Percentiles rank a stretch among this genome's conserved stretches.
Evolutionary conservation across 2,113 vertebrate genomes (phyloP).

Genomic region (Tursiops truncatus): DNA sequence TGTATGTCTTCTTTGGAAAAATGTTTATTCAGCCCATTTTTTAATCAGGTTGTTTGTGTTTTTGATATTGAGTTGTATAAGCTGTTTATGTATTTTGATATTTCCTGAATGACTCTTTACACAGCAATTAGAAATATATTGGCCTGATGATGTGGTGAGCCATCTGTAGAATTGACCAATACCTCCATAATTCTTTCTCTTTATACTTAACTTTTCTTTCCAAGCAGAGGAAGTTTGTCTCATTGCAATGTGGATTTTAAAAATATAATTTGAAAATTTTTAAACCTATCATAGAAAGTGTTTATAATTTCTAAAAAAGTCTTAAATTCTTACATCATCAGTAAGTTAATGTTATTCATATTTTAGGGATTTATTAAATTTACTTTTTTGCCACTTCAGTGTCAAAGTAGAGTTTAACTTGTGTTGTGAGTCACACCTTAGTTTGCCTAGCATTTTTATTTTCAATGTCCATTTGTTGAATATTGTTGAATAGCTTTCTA

Average conservation of each 20-base stretch:
- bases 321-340: background rate
- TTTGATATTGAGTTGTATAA: background rate
- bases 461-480: background rate
- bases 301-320: background rate
- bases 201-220: conserved; percentile 27
- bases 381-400: conserved; percentile 41
- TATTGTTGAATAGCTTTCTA: background rate
- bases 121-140: conserved; percentile 32
- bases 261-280: background rate
- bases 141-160: background rate
- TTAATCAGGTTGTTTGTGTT: background rate
- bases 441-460: conserved; percentile 24
- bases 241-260: conserved; percentile 15
- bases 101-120: conserved; percentile 37
- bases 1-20: background rate
- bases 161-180: background rate
- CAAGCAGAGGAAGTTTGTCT: background rate
- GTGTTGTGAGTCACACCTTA: conserved; percentile 6
- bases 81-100: background rate
- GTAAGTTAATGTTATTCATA: background rate
- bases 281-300: background rate
- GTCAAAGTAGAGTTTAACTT: background rate
- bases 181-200: background rate
- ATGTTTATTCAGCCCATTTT: background rate
- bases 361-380: conserved; percentile 29